Conservation (phyloP, 2,113 vertebrate genomes). For the Thomomys bottae region DNA sequence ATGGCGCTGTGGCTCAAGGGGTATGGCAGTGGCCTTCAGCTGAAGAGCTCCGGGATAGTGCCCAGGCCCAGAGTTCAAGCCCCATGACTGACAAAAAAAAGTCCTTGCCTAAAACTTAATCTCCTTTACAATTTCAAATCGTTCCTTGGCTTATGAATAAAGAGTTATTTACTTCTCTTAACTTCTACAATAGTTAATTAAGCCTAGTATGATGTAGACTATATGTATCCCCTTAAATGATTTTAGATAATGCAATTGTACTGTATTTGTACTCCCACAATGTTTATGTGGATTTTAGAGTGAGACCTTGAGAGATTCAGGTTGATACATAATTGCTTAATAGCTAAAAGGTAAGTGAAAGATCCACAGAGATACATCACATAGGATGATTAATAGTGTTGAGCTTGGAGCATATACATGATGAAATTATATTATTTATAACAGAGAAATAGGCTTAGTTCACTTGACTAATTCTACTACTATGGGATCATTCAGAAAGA, state of each 20-base stretch:
- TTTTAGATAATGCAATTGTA: not conserved
- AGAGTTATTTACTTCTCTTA: not conserved
- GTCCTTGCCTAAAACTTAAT: not conserved
- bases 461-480: not conserved
- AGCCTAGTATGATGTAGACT: not conserved
- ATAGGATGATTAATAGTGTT: not conserved
- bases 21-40: no score
- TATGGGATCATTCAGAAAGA: conserved; percentile 7
- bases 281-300: not conserved
- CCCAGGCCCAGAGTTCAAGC: no score
- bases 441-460: not conserved
- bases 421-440: conserved; percentile 21
- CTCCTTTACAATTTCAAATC: not conserved
- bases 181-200: not conserved
- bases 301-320: not conserved
- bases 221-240: not conserved
- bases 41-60: no score
- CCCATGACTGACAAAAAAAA: no score
- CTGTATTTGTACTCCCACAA: conserved; percentile 7
- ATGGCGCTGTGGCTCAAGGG: no score
- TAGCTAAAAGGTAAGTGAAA: no score
- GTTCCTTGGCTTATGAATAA: not conserved
- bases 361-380: no score
- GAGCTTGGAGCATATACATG: not conserved
- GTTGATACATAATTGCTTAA: no score